phyloP scores from a whole-genome alignment of 2,888 invertebrate species.

The Zootermopsis nevadensis region DNA sequence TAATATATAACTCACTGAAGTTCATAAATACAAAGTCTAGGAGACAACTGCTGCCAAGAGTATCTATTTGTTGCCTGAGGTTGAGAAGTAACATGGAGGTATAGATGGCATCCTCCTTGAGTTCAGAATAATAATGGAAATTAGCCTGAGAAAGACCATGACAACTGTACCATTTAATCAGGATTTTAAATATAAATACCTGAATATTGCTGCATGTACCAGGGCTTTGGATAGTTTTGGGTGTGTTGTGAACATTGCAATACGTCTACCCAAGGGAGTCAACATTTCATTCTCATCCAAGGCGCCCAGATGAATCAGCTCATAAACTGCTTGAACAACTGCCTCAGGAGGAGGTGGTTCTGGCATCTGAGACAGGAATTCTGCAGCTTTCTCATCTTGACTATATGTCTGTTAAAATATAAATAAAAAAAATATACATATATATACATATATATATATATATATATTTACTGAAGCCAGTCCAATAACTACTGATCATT shows the following conservation, averaged over 20 bases:
- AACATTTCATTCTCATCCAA: constrained; percentile 70
- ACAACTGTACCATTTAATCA: too few relatives aligned
- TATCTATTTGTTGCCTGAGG: too few relatives aligned
- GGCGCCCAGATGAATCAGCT: constrained; percentile 70
- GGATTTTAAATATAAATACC: constrained; percentile 57
- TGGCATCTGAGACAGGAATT: constrained; percentile 72
- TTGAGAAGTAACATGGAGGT: too few relatives aligned
- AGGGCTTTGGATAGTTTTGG: constrained; percentile 73
- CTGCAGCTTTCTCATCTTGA: constrained; percentile 63
- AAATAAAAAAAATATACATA: too few relatives aligned
- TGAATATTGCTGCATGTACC: constrained; percentile 68
- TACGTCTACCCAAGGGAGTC: constrained; percentile 71
- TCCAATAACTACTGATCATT: not conserved
- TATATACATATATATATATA: not conserved
- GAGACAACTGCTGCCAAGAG: too few relatives aligned
- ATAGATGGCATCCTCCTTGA: too few relatives aligned
- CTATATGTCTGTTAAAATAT: constrained; percentile 40
- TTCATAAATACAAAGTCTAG: too few relatives aligned
- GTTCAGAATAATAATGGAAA: too few relatives aligned
- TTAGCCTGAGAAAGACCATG: too few relatives aligned
- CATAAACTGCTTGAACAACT: constrained; percentile 69
- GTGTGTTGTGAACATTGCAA: constrained; percentile 68
- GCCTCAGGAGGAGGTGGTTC: constrained; percentile 70
- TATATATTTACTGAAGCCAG: too few relatives aligned
- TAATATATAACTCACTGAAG: too few relatives aligned